Evolutionary conservation across 2,888 invertebrate species (phyloP).

Genomic region (Dendrolimus pini): DNA sequence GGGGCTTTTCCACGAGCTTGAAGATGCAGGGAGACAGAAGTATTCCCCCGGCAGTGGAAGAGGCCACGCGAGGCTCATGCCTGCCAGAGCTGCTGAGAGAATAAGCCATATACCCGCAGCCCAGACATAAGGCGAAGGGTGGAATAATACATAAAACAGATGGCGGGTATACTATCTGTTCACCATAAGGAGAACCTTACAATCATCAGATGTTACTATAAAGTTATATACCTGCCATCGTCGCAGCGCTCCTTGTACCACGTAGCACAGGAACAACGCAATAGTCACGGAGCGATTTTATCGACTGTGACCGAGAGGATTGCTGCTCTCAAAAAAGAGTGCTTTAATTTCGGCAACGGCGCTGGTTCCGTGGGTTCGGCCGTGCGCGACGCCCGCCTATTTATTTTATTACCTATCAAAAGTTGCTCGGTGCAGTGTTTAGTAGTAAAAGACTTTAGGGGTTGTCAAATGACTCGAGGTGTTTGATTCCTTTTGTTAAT

Average conservation of each 20-base stretch:
- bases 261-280: constrained; percentile 43
- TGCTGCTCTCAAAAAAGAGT: constrained; percentile 66
- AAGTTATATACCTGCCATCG: constrained; percentile 13
- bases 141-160: too few species aligned
- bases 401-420: constrained; percentile 71
- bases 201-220: too few species aligned
- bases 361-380: constrained; percentile 38
- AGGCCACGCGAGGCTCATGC: too few species aligned
- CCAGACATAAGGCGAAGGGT: too few species aligned
- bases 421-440: constrained; percentile 17
- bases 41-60: too few species aligned
- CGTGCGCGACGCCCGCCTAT: constrained; percentile 64
- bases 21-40: too few species aligned
- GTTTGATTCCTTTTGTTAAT: neutral
- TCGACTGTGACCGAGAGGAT: constrained; percentile 67
- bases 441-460: neutral
- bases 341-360: constrained; percentile 63
- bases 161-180: too few species aligned
- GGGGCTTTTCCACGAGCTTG: too few species aligned
- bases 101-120: too few species aligned
- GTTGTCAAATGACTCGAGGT: neutral
- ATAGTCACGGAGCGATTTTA: constrained; percentile 70
- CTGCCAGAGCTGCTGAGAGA: too few species aligned
- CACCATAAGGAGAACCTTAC: too few species aligned
- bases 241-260: constrained; percentile 10